phyloP scores from a whole-genome alignment of 2,888 invertebrate species.

The Linnaemya tessellans region DNA sequence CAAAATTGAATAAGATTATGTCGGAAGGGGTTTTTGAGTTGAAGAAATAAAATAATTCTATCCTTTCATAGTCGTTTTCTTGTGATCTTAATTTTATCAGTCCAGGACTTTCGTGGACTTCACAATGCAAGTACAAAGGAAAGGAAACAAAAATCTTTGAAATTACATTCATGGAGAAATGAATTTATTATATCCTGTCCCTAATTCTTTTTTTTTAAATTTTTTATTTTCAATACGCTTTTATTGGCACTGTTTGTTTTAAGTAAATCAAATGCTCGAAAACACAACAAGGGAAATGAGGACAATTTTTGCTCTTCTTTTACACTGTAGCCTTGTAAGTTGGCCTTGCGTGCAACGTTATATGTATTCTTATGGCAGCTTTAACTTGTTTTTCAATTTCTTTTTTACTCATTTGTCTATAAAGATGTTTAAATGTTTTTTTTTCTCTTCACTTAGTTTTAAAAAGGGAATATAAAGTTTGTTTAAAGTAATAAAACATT shows the following conservation, averaged over 20 bases:
- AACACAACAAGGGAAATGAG: conserved; percentile 13
- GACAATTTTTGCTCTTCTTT: conserved; percentile 4
- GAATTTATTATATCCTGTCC: conserved; percentile 60
- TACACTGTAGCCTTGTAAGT: not conserved
- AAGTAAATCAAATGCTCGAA: conserved; percentile 19
- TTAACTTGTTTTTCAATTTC: not conserved
- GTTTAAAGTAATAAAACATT: too few species aligned
- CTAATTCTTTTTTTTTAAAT: conserved; percentile 31
- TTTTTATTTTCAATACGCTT: not conserved
- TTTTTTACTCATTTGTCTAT: not conserved
- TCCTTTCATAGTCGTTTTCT: not conserved
- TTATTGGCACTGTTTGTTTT: conserved; percentile 2
- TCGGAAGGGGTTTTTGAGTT: not conserved
- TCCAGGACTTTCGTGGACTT: not conserved
- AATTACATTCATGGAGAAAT: conserved; percentile 43
- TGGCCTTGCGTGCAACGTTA: not conserved
- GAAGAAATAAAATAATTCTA: not conserved
- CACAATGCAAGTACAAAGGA: not conserved
- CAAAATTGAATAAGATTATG: not conserved
- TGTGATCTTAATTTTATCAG: not conserved
- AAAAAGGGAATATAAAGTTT: too few species aligned
- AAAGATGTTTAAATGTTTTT: not conserved
- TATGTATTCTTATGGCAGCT: not conserved
- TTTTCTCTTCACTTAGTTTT: not conserved
- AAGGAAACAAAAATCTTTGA: not conserved